Conservation (phyloP, 2,888 invertebrate species). For the Andrena hattorfiana region DNA sequence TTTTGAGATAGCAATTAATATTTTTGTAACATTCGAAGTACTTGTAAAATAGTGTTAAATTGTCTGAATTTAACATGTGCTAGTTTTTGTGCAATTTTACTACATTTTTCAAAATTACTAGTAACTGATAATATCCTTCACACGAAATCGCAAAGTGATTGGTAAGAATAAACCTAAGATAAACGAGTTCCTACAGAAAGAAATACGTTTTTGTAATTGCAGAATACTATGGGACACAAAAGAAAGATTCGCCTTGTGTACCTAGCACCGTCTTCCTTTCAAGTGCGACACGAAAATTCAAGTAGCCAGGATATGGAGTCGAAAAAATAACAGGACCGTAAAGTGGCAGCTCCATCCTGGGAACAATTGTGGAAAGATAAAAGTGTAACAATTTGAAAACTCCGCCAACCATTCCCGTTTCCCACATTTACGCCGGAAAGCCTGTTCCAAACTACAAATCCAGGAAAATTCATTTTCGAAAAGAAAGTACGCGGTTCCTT, state of each 20-base stretch:
- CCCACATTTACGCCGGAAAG: background rate
- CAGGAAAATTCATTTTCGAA: background rate
- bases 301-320: background rate
- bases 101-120: no score
- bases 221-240: background rate
- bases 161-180: no score
- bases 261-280: background rate
- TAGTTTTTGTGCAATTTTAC: no score
- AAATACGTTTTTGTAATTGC: background rate
- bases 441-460: background rate
- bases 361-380: background rate
- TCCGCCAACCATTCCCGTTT: background rate
- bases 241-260: background rate
- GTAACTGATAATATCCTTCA: no score
- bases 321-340: slow-evolving; percentile 5
- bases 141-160: no score
- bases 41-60: no score
- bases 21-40: no score
- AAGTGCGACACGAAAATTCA: background rate
- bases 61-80: no score
- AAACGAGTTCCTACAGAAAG: no score
- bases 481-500: background rate
- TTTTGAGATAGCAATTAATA: no score
- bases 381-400: background rate
- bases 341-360: background rate